Base-by-base conservation (phyloP, 2,113 vertebrate genomes). In the Desmodus rotundus region DNA sequence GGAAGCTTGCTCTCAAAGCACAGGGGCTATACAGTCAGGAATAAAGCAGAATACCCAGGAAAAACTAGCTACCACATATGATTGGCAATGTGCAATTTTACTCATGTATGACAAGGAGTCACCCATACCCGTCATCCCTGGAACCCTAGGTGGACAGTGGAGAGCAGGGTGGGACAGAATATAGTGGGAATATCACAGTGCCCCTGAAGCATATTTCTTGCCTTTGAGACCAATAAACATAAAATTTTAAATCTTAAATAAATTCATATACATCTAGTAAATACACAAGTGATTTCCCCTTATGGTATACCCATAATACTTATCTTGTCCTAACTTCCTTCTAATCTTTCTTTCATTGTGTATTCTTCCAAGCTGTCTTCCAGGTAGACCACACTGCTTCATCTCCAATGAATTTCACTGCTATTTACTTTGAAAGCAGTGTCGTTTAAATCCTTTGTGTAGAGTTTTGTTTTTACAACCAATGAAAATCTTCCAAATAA, bases 241-340 rank as follows among this genome's bases (percentile, higher is more conserved):
- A 43, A 87, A 54, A 52, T n/a, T 65, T 67, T 54, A 10, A 72
- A 33, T 22, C 76, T 56, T 22, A 56, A 54, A 76, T 54, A 45
- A 56, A 16, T 15, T 36, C 20, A 72, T 31, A 70, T 10, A 54
- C 16, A 33, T 50, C 36, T 74, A 81, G 5, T 43, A 33, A 43
- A 26, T 5, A 2, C 36, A 43, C 3, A 45, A n/a, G 36, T 2
- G 7, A 11, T 6, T 41, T 19, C 7, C 38, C n/a, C 7, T 2
- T 43, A 33, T 0, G 2, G 31, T 38, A 10, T 3, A 9, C 4
- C 19, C 56, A 6, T 0, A 43, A 45, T 1, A 14, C 41, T 3
- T 10, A 10, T 20, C 17, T 15, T 9, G 13, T 54, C 15, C 41
- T 36, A 22, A 45, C 50, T 47, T 26, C 24, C 54, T 33, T 58